These are phyloP conservation scores for Morus bassanus DNA, from an alignment of 2,797 vertebrate genomes.

Conservation along the genomic window DNA sequence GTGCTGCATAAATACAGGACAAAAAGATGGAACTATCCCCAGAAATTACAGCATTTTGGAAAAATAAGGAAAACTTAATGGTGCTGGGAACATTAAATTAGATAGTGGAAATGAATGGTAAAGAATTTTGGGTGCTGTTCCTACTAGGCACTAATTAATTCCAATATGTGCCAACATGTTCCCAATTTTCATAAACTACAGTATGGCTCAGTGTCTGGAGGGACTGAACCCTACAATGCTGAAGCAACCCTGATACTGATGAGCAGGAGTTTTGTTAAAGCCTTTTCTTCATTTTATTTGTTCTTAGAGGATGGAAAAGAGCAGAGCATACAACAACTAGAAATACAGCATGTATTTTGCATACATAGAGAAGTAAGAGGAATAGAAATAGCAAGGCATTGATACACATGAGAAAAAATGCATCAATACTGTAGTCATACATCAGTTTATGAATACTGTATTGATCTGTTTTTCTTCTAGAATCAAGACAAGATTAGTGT, in stretches of 20 bases:
- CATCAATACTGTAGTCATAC: constrained; percentile 17
- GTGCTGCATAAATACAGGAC: neutral
- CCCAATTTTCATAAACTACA: neutral
- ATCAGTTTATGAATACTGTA: constrained; percentile 24
- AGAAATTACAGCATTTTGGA: neutral
- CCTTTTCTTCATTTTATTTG: neutral
- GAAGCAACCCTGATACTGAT: neutral
- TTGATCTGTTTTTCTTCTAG: constrained; percentile 37
- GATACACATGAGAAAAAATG: neutral
- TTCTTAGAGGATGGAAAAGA: neutral
- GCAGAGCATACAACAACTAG: neutral
- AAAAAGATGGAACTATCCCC: neutral
- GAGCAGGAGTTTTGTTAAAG: neutral
- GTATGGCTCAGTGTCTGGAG: neutral
- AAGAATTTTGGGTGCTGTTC: neutral
- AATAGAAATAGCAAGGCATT: neutral
- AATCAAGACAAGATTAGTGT: constrained; percentile 12
- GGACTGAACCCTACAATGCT: neutral
- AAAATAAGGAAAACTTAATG: neutral
- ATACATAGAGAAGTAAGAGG: neutral
- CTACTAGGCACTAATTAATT: neutral
- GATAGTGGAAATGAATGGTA: neutral
- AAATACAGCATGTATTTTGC: neutral
- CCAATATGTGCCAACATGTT: neutral
- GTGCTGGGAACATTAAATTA: neutral